These are phyloP conservation scores for Sipha maydis DNA, from an alignment of 2,888 invertebrate genomes.

Conservation along the genomic window DNA sequence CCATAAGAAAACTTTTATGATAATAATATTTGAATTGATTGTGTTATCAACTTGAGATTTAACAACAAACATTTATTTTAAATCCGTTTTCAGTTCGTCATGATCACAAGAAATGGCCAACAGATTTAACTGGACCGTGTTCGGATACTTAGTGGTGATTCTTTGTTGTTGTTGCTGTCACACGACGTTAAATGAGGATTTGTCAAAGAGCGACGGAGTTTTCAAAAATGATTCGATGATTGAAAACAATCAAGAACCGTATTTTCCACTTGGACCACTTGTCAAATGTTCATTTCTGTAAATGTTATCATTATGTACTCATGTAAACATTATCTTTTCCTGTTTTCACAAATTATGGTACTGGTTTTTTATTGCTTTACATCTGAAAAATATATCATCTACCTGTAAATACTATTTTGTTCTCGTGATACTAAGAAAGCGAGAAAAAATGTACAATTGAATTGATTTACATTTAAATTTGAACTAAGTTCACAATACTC, in stretches of 20 bases:
- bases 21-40: too few species aligned
- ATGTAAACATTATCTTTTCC: background rate
- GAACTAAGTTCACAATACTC: too few species aligned
- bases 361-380: too few species aligned
- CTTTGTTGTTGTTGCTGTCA: constrained; percentile 16
- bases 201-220: constrained; percentile 7
- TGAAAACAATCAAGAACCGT: constrained; percentile 65
- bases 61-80: too few species aligned
- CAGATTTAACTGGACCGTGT: background rate
- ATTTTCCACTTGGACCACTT: constrained; percentile 75
- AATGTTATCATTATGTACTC: constrained; percentile 63
- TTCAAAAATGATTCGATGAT: constrained; percentile 38
- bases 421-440: too few species aligned
- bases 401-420: too few species aligned
- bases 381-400: too few species aligned
- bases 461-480: too few species aligned
- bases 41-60: too few species aligned
- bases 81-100: background rate
- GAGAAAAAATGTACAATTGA: too few species aligned
- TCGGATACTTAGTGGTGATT: background rate
- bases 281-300: constrained; percentile 81
- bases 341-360: too few species aligned
- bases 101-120: constrained; percentile 4
- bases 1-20: too few species aligned
- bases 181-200: background rate